Evolutionary conservation across 2,113 vertebrate species (phyloP), one percentile per base, ranked within the genome.

Genomic region (Puntigrus tetrazona): DNA sequence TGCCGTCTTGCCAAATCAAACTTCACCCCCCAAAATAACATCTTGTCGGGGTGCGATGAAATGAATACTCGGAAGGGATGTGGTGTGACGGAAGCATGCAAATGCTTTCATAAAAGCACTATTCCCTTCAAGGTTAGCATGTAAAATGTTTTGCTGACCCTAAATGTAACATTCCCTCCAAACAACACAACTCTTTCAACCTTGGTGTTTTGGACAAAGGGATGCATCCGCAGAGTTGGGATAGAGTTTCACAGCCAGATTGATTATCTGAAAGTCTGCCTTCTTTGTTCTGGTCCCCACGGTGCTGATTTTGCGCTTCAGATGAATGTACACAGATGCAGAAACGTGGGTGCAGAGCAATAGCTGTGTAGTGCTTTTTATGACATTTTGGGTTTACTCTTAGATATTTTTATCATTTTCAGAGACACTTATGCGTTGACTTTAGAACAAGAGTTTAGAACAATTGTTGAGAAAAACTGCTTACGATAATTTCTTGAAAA

Each of bases 221-320:
- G 52, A 10, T 34, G 41, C 57, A 81, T 73, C 29, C 25, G n/a
- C 45, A 47, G 78, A n/a, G 78, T 36, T 38, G 18, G 20, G 78
- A 81, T 55, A 50, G 69, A 59, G 50, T 85, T 76, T 85, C 67
- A 57, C 34, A 18, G 82, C 41, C 73, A 85, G 74, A 75, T 82
- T 74, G 57, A 82, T 86, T 76, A 41, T 81, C 38, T 72, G 38
- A 52, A 70, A 45, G 43, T 73, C 55, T 79, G n/a, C 52, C 34
- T 55, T 65, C 76, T 86, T 79, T 73, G 45, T 50, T 73, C 59
- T 29, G 18, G 43, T 65, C 83, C 76, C 82, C 5, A 20, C 20
- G n/a, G 70, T 81, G 86, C 86, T 84, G 82, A 87, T n/a, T 77
- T 65, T 78, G 82, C 77, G 5, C 76, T 80, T 81, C 36, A 27